Evolutionary conservation across 35 echinoderm and acorn worm species (phyloP).

Genomic region (Lytechinus variegatus): DNA sequence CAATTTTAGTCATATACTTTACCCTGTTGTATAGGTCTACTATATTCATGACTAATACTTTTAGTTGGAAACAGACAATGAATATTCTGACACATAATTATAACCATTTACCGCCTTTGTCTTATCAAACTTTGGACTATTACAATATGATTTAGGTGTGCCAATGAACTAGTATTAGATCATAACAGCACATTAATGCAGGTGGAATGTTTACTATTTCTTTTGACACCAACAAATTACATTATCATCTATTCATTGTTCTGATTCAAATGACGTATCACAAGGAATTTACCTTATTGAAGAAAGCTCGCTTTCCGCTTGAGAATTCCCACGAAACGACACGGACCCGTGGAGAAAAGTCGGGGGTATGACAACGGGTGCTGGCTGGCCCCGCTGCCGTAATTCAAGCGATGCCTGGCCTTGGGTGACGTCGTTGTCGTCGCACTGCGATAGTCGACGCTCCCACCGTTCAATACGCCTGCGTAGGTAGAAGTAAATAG

Average conservation of each 20-base stretch:
- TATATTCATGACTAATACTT: too few species aligned
- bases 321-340: background rate
- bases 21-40: too few species aligned
- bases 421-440: background rate
- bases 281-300: background rate
- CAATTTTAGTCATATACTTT: too few species aligned
- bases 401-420: background rate
- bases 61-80: too few species aligned
- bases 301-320: background rate
- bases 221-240: background rate
- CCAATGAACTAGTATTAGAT: too few species aligned
- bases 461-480: constrained; percentile 39
- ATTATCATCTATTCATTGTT: background rate
- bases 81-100: too few species aligned
- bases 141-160: too few species aligned
- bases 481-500: background rate
- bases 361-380: constrained; percentile 19
- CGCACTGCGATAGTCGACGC: background rate
- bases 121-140: too few species aligned
- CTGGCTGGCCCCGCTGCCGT: background rate
- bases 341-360: constrained; percentile 19
- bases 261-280: background rate
- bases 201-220: background rate
- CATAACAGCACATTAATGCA: background rate
- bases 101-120: too few species aligned